These are phyloP conservation scores for Aporophyla lueneburgensis DNA, from an alignment of 2,888 invertebrate species.

Conservation along the genomic window DNA sequence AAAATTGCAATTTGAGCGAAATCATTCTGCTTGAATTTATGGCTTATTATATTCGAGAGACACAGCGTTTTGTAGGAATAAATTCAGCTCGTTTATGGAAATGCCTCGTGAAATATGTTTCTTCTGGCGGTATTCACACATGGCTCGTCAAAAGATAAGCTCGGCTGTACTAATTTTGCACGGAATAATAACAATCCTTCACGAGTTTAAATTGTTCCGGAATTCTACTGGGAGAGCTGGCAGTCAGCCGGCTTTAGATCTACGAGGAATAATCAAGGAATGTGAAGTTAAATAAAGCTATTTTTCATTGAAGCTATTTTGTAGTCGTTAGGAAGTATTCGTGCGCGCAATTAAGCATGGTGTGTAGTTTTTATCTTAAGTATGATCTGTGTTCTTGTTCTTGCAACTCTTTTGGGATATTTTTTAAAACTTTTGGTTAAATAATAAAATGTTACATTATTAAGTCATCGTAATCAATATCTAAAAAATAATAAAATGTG, in stretches of 20 bases:
- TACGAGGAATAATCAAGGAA: conserved; percentile 39
- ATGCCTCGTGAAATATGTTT: conserved; percentile 59
- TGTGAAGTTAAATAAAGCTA: conserved; percentile 36
- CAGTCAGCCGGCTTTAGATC: conserved; percentile 33
- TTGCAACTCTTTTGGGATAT: too few species aligned
- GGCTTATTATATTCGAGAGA: conserved; percentile 47
- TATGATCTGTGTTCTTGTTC: too few species aligned
- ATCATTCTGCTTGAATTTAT: conserved; percentile 57
- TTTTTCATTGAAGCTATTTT: conserved; percentile 50
- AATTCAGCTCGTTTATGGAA: conserved; percentile 51
- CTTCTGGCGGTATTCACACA: conserved; percentile 60
- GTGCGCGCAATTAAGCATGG: background rate
- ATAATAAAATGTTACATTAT: too few species aligned
- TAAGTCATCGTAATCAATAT: too few species aligned
- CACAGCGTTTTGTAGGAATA: conserved; percentile 51
- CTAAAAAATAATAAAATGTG: too few species aligned
- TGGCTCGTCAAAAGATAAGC: conserved; percentile 66
- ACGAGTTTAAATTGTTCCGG: conserved; percentile 55
- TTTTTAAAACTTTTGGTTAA: too few species aligned
- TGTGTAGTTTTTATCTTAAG: conserved; percentile 5
- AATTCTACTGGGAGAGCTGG: conserved; percentile 33
- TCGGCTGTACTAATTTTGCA: conserved; percentile 56
- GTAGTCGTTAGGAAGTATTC: conserved; percentile 22
- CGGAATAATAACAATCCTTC: conserved; percentile 61
- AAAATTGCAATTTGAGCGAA: conserved; percentile 33